phyloP scores from a whole-genome alignment of 1,140 invertebrate species.

The Lithobius niger region DNA sequence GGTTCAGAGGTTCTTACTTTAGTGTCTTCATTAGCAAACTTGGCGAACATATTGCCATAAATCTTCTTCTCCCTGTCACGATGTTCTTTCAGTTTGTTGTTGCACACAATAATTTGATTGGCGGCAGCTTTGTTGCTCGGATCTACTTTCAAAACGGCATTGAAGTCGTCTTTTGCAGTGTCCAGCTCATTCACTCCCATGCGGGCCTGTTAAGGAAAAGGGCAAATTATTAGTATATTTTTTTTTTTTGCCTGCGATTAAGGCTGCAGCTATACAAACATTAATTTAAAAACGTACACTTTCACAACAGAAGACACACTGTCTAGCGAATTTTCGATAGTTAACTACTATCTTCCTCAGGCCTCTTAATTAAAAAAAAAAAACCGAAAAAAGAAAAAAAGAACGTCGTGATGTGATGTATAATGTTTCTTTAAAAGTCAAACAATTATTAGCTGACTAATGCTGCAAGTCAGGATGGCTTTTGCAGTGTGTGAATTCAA shows the following conservation, averaged over 20 bases:
- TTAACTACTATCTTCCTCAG: too few species aligned
- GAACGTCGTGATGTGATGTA: too few species aligned
- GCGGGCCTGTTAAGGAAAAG: slow-evolving; percentile 41
- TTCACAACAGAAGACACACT: too few species aligned
- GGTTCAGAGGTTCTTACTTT: slow-evolving; percentile 23
- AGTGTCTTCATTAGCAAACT: slow-evolving; percentile 30
- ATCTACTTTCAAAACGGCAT: slow-evolving; percentile 53
- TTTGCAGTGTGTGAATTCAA: too few species aligned
- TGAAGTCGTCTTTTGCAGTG: slow-evolving; percentile 62
- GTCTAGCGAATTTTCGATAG: too few species aligned
- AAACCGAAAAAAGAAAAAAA: background rate
- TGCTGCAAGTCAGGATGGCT: too few species aligned
- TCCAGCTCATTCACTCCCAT: slow-evolving; percentile 61
- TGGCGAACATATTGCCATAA: slow-evolving; percentile 84
- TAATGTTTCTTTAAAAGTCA: too few species aligned
- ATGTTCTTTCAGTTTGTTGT: slow-evolving; percentile 57
- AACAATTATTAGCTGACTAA: too few species aligned
- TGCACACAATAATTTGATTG: slow-evolving; percentile 58
- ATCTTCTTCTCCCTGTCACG: slow-evolving; percentile 70
- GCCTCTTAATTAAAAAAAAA: background rate
- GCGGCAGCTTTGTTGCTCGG: slow-evolving; percentile 68
- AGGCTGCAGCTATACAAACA: too few species aligned
- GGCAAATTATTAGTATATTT: background rate
- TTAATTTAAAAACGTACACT: too few species aligned
- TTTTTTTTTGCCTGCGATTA: background rate